These are phyloP conservation scores for Euzetes globulus DNA, from an alignment of 2,888 invertebrate genomes.

Conservation along the genomic window DNA sequence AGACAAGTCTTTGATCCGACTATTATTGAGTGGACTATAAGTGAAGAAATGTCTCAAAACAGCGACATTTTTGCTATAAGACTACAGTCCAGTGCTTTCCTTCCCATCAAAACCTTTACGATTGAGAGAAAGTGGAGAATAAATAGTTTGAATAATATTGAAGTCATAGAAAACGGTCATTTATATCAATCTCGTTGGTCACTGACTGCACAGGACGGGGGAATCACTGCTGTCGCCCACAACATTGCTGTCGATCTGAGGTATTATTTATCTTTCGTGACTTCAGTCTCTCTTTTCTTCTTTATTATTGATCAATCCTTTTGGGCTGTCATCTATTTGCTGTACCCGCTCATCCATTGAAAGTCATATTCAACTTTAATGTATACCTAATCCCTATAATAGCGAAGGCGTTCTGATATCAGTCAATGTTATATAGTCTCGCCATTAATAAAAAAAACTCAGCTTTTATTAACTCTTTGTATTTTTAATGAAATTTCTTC, in stretches of 20 bases:
- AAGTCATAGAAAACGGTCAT: constrained; percentile 34
- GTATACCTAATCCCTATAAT: too few relatives aligned
- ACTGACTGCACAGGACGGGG: constrained; percentile 27
- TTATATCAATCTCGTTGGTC: constrained; percentile 32
- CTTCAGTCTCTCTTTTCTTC: too few relatives aligned
- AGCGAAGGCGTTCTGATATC: too few relatives aligned
- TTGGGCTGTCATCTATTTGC: too few relatives aligned
- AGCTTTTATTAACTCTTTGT: too few relatives aligned
- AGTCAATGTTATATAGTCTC: too few relatives aligned
- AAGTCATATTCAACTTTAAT: too few relatives aligned
- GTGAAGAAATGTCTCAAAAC: constrained; percentile 19
- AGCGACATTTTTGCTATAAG: constrained; percentile 28
- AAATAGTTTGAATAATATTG: constrained; percentile 15
- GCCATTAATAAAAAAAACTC: too few relatives aligned
- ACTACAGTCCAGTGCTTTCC: constrained; percentile 35
- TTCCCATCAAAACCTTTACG: constrained; percentile 26
- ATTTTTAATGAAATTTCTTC: too few relatives aligned
- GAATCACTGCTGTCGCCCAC: constrained; percentile 29
- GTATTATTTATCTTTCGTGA: too few relatives aligned
- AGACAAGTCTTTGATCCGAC: constrained; percentile 30
- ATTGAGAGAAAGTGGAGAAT: constrained; percentile 31
- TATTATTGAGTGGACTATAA: constrained; percentile 33
- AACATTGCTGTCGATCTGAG: constrained; percentile 34
- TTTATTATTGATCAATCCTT: too few relatives aligned
- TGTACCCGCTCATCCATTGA: too few relatives aligned